These are phyloP conservation scores for Ditylenchus dipsaci DNA, from an alignment of 1,140 invertebrate species.

Conservation along the genomic window DNA sequence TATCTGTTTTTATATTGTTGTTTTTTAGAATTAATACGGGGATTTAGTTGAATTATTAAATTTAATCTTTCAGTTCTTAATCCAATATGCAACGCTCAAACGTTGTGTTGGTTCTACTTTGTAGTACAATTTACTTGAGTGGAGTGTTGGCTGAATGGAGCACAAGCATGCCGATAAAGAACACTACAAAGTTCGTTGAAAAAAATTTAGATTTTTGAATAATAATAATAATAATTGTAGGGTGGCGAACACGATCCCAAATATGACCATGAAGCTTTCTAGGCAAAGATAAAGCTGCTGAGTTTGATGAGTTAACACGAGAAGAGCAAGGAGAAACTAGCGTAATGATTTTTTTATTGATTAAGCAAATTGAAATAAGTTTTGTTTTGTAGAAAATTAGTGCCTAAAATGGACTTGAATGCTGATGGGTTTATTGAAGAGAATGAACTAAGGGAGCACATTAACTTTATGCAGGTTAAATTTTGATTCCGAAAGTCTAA, in stretches of 20 bases:
- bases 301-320: conserved; percentile 84
- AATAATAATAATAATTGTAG: conserved; percentile 27
- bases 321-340: conserved; percentile 85
- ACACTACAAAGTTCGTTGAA: conserved; percentile 38
- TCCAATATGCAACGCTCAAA: background rate
- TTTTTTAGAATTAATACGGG: too few species aligned
- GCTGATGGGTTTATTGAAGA: conserved; percentile 78
- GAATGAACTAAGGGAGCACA: conserved; percentile 90
- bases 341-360: conserved; percentile 64
- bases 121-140: background rate
- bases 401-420: conserved; percentile 86
- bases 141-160: conserved; percentile 26
- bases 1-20: background rate
- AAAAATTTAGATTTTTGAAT: too few species aligned
- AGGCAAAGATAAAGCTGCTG: conserved; percentile 82
- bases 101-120: background rate
- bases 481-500: background rate
- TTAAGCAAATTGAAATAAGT: too few species aligned
- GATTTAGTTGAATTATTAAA: too few species aligned
- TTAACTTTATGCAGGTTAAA: conserved; percentile 75
- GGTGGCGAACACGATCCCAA: conserved; percentile 74
- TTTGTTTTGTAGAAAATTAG: conserved; percentile 71
- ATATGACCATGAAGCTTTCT: conserved; percentile 94
- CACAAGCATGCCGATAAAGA: conserved; percentile 39
- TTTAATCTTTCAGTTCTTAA: background rate